phyloP scores from a whole-genome alignment of 2,888 invertebrate species.

The Cabera pusaria region DNA sequence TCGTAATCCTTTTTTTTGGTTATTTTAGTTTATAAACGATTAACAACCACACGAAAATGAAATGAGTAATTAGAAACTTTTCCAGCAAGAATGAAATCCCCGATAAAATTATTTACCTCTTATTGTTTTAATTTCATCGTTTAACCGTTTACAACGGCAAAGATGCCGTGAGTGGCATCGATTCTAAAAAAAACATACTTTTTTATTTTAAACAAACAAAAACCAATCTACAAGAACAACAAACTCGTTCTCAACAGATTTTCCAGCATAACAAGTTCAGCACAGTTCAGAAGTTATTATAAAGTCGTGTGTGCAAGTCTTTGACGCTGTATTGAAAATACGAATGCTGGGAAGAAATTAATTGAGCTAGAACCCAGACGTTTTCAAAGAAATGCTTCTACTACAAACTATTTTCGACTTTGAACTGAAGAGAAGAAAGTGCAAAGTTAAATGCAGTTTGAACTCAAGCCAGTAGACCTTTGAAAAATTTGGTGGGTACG shows the following conservation, averaged over 20 bases:
- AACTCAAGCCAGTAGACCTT: slow-evolving; percentile 28
- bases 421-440: neutral
- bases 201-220: neutral
- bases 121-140: no score
- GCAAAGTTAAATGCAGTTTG: slow-evolving; percentile 2
- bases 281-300: slow-evolving; percentile 43
- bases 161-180: no score
- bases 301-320: slow-evolving; percentile 42
- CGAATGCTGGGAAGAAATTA: slow-evolving; percentile 49
- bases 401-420: slow-evolving; percentile 3
- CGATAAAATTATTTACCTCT: no score
- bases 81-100: no score
- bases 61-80: no score
- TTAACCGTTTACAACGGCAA: no score
- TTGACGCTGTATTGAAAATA: slow-evolving; percentile 51
- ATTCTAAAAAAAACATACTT: no score
- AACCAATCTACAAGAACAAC: neutral
- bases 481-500: slow-evolving; percentile 25
- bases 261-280: slow-evolving; percentile 14
- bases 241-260: slow-evolving; percentile 2
- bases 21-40: no score
- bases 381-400: slow-evolving; percentile 36
- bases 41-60: no score
- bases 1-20: no score
- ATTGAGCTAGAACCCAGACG: slow-evolving; percentile 48